phyloP scores from a whole-genome alignment of 2,888 invertebrate species.

The Melanophora roralis region DNA sequence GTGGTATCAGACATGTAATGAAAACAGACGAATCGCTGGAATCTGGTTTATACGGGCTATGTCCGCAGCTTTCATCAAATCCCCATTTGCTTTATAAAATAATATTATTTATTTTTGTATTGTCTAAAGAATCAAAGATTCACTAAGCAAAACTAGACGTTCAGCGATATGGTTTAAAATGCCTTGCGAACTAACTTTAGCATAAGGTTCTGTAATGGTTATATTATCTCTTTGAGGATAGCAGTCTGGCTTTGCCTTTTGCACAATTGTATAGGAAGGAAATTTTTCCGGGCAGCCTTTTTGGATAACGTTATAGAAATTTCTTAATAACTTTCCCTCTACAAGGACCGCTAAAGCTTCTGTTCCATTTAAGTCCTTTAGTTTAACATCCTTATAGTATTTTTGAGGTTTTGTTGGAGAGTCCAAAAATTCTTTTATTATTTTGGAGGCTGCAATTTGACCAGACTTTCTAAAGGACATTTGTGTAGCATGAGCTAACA shows the following conservation, averaged over 20 bases:
- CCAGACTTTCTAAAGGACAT: constrained; percentile 45
- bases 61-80: constrained; percentile 18
- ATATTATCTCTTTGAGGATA: constrained; percentile 63
- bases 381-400: neutral
- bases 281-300: constrained; percentile 64
- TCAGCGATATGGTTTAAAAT: constrained; percentile 62
- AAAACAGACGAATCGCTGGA: constrained; percentile 2
- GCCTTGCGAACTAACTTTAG: constrained; percentile 61
- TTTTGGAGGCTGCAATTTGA: constrained; percentile 17
- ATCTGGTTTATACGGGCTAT: neutral
- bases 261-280: constrained; percentile 65
- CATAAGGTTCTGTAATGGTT: constrained; percentile 57
- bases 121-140: constrained; percentile 30
- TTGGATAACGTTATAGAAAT: constrained; percentile 66
- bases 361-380: constrained; percentile 45
- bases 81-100: constrained; percentile 38
- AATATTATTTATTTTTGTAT: constrained; percentile 36
- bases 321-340: constrained; percentile 64
- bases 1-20: neutral
- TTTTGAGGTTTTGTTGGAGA: constrained; percentile 9
- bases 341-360: constrained; percentile 65
- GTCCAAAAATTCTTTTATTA: constrained; percentile 10
- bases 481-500: neutral
- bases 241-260: constrained; percentile 63
- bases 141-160: constrained; percentile 55